Evolutionary conservation across 2,888 invertebrate genomes (phyloP).

Genomic region (Zaprionus lineosus): DNA sequence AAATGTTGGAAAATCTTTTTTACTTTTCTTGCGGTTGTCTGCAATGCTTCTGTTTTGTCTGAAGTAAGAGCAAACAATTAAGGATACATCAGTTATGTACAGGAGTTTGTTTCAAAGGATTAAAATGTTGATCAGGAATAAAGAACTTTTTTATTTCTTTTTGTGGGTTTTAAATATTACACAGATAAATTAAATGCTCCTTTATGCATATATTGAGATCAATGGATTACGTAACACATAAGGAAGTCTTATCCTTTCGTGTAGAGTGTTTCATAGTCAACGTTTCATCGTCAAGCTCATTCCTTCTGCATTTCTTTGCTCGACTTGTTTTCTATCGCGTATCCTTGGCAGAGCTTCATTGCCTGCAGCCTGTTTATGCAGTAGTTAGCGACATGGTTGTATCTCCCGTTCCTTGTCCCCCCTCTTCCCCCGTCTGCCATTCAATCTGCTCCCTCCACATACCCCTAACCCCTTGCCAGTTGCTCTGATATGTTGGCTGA

Average conservation of each 20-base stretch:
- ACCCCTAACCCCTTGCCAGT: conserved; percentile 6
- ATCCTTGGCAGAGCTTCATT: conserved; percentile 68
- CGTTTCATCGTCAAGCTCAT: background rate
- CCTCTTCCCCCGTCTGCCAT: background rate
- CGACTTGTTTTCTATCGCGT: conserved; percentile 17
- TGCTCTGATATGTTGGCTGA: conserved; percentile 73
- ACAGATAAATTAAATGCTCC: no score
- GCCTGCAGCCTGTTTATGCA: conserved; percentile 81
- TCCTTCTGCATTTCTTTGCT: conserved; percentile 18
- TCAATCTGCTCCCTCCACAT: background rate
- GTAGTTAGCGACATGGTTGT: conserved; percentile 74
- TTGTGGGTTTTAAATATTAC: no score
- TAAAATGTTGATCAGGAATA: no score
- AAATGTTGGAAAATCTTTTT: conserved; percentile 62
- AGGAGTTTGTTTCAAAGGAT: background rate
- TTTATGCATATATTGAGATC: no score
- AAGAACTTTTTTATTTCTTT: no score
- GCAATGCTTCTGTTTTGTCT: conserved; percentile 21
- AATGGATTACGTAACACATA: no score
- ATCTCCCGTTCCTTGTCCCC: conserved; percentile 3
- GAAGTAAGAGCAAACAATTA: conserved; percentile 18
- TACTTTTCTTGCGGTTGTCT: conserved; percentile 34
- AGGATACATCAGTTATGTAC: background rate
- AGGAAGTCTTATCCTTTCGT: background rate
- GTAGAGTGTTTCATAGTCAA: conserved; percentile 22